Conservation (phyloP, 1,140 invertebrate species). For the Lasioglossum albipes region DNA sequence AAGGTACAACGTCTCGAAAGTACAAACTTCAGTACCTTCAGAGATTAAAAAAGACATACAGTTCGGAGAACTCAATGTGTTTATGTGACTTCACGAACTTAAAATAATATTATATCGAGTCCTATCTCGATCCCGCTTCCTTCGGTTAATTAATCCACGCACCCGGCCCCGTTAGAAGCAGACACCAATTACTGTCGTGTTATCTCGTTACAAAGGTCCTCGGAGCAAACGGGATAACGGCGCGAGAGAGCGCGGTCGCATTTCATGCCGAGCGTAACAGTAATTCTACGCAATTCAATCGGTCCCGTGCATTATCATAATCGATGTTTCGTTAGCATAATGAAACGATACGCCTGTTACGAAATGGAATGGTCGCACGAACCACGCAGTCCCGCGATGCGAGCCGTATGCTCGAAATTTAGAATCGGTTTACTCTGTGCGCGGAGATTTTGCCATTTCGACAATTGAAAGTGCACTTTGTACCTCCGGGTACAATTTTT, state of each 20-base stretch:
- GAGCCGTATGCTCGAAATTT: too few relatives aligned
- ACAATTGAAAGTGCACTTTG: too few relatives aligned
- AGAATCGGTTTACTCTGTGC: background rate
- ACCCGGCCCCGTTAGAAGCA: background rate
- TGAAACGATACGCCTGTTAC: conserved; percentile 37
- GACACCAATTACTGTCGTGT: background rate
- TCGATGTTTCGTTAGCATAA: conserved; percentile 51
- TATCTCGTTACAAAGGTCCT: background rate
- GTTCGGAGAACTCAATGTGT: too few relatives aligned
- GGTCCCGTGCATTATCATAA: conserved; percentile 43
- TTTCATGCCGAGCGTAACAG: conserved; percentile 1
- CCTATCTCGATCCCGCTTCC: background rate
- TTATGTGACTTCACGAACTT: too few relatives aligned
- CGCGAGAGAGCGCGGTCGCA: background rate
- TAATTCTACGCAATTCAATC: conserved; percentile 34
- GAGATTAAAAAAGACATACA: too few relatives aligned
- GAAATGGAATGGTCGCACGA: conserved; percentile 17
- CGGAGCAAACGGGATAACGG: conserved; percentile 4
- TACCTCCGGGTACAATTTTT: too few relatives aligned
- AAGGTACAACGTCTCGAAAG: too few relatives aligned
- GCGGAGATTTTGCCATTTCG: background rate
- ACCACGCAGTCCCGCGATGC: background rate
- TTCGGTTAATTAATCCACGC: background rate
- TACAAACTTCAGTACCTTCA: too few relatives aligned
- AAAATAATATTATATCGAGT: too few relatives aligned